Percentiles rank a stretch among this genome's conserved stretches.
These are phyloP conservation scores for Scartelaos histophorus DNA, from an alignment of 2,113 vertebrate genomes.

Conservation along the genomic window DNA sequence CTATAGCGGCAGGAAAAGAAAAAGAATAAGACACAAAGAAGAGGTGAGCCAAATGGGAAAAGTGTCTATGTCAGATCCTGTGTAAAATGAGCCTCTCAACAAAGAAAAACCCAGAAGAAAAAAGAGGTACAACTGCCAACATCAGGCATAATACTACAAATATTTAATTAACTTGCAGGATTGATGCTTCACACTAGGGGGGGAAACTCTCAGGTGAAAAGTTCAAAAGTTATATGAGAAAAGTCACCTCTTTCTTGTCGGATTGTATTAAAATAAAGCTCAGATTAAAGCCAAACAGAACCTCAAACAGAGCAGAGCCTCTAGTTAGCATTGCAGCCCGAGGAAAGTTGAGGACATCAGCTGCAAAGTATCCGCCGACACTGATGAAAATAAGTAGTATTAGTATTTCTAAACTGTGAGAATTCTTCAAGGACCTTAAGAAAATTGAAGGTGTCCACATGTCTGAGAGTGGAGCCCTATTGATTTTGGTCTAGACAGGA, in stretches of 20 bases:
- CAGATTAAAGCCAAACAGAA: no score
- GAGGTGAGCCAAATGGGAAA: background rate
- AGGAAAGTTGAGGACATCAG: no score
- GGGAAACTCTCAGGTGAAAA: no score
- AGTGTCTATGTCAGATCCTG: background rate
- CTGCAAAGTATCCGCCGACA: no score
- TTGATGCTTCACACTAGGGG: no score
- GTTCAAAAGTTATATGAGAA: no score
- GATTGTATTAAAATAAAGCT: no score
- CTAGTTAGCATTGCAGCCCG: no score
- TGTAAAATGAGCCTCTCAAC: background rate
- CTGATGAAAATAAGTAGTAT: no score
- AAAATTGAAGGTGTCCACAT: background rate
- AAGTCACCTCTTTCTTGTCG: no score
- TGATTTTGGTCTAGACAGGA: background rate
- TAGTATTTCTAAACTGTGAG: background rate
- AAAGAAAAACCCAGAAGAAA: no score
- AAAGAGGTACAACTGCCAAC: background rate
- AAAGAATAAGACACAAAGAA: slow-evolving; percentile 51
- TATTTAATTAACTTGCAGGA: background rate
- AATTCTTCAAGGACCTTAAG: background rate
- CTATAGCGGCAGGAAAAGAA: slow-evolving; percentile 46
- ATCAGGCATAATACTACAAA: background rate
- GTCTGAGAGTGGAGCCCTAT: background rate
- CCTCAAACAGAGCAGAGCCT: no score